A percentile compares a stretch with the other conserved stretches of the same genome.
Evolutionary conservation across 2,113 vertebrate genomes (phyloP).

Genomic region (Sialia sialis): DNA sequence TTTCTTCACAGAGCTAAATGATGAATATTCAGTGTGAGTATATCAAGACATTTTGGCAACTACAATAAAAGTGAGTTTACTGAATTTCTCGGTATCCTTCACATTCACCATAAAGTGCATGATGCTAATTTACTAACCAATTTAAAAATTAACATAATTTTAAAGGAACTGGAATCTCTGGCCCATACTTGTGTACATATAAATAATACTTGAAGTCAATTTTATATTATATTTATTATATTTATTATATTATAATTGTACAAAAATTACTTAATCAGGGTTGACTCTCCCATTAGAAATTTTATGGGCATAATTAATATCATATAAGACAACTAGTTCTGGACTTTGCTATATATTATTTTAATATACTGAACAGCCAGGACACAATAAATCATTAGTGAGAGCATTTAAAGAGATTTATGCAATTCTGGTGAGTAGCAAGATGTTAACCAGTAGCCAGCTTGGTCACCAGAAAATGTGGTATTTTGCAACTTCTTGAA

Average conservation of each 20-base stretch:
- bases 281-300: slow-evolving; percentile 21
- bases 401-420: slow-evolving; percentile 24
- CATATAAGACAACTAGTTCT: slow-evolving; percentile 28
- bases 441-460: neutral
- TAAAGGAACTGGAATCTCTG: neutral
- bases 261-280: slow-evolving; percentile 15
- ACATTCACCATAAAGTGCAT: neutral
- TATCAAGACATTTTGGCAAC: neutral
- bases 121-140: neutral
- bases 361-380: slow-evolving; percentile 60
- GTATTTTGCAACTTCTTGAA: neutral
- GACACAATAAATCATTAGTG: slow-evolving; percentile 35
- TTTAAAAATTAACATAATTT: neutral
- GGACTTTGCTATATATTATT: slow-evolving; percentile 53
- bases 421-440: slow-evolving; percentile 5
- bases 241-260: no score
- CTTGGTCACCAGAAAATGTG: neutral
- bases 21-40: accelerated
- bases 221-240: neutral
- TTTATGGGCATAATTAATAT: slow-evolving; percentile 48
- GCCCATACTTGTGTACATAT: neutral
- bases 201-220: neutral
- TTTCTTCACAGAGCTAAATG: neutral
- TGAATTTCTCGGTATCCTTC: neutral
- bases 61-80: neutral